phyloP scores from a whole-genome alignment of 1,140 invertebrate genomes.

The Pseudachorutes palmiensis region DNA sequence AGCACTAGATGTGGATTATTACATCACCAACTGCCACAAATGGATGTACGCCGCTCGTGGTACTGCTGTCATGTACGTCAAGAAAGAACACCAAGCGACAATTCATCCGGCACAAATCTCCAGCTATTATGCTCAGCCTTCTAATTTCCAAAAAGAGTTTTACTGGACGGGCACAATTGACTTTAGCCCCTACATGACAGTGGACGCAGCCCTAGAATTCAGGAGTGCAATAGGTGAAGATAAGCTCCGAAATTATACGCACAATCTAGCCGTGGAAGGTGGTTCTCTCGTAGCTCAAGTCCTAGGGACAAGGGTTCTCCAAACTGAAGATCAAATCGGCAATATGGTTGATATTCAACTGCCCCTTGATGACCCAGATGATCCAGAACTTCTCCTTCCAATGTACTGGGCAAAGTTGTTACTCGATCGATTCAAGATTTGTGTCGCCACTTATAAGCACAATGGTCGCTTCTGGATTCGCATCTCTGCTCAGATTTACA shows the following conservation, averaged over 20 bases:
- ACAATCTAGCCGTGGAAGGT: slow-evolving; percentile 17
- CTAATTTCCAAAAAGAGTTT: slow-evolving; percentile 27
- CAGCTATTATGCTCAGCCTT: slow-evolving; percentile 4
- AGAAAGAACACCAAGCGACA: slow-evolving; percentile 17
- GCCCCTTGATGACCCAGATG: slow-evolving; percentile 19
- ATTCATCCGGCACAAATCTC: slow-evolving; percentile 27
- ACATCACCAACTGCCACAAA: slow-evolving; percentile 31
- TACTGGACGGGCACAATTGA: slow-evolving; percentile 35
- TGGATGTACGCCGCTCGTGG: slow-evolving; percentile 27
- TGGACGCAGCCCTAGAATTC: slow-evolving; percentile 24
- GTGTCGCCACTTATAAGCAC: slow-evolving; percentile 8
- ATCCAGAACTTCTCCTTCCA: background rate
- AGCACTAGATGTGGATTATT: slow-evolving; percentile 23
- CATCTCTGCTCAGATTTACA: slow-evolving; percentile 26
- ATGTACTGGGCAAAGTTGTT: slow-evolving; percentile 10
- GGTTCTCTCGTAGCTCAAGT: slow-evolving; percentile 1
- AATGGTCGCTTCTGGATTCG: slow-evolving; percentile 17
- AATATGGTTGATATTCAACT: slow-evolving; percentile 26
- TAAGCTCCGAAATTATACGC: slow-evolving; percentile 19
- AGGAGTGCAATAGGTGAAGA: slow-evolving; percentile 16
- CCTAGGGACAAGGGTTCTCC: slow-evolving; percentile 20
- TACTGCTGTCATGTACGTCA: slow-evolving; percentile 21
- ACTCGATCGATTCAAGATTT: slow-evolving; percentile 7
- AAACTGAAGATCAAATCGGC: slow-evolving; percentile 27
- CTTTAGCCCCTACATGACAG: slow-evolving; percentile 23